These are phyloP conservation scores for Polymixis lichenea DNA, from an alignment of 2,888 invertebrate genomes.

Conservation along the genomic window DNA sequence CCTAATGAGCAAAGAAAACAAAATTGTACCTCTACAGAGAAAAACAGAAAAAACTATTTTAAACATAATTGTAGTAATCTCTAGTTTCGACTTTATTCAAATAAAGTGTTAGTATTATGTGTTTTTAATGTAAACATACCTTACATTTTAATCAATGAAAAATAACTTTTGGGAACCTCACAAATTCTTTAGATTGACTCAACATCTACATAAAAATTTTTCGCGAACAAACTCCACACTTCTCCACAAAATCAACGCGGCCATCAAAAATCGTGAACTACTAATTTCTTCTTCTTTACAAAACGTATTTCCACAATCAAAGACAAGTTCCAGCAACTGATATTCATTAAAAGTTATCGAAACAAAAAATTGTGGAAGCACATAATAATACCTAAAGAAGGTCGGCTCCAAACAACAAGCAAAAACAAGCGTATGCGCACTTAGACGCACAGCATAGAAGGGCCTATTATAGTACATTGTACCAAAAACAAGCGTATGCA, in stretches of 20 bases:
- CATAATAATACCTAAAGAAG: not conserved
- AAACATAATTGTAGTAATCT: not conserved
- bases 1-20: too few relatives aligned
- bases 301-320: conserved; percentile 9
- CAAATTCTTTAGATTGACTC: not conserved
- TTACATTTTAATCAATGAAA: not conserved
- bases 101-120: not conserved
- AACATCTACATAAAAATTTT: not conserved
- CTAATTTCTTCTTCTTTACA: conserved; percentile 17
- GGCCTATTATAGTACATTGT: too few relatives aligned
- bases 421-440: too few relatives aligned
- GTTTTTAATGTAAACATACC: not conserved
- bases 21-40: too few relatives aligned
- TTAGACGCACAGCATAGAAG: too few relatives aligned
- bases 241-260: conserved; percentile 28
- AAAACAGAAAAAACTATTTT: not conserved
- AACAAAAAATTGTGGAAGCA: not conserved
- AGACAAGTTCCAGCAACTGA: conserved; percentile 12
- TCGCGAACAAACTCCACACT: not conserved
- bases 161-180: not conserved
- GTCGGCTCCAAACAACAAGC: not conserved
- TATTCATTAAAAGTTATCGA: conserved; percentile 17
- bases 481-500: too few relatives aligned
- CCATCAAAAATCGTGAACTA: conserved; percentile 31
- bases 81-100: not conserved